Evolutionary conservation across 2,888 invertebrate genomes (phyloP).

Genomic region (Amblyjoppa proteus): DNA sequence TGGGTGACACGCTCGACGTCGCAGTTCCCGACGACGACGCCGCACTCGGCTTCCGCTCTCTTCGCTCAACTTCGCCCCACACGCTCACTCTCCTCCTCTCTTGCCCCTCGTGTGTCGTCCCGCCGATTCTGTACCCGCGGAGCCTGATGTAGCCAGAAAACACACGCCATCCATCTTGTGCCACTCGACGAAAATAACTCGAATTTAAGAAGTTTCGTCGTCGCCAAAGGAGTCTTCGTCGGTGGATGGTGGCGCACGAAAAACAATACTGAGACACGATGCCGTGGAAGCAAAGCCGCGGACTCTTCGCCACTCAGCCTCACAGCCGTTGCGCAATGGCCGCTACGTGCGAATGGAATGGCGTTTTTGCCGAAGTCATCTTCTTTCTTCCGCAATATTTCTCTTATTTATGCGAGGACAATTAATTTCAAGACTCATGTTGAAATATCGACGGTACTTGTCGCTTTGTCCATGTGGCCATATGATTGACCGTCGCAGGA

Average conservation of each 20-base stretch:
- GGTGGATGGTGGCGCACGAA: constrained; percentile 72
- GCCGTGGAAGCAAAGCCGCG: constrained; percentile 44
- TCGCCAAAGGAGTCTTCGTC: constrained; percentile 66
- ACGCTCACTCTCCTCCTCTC: constrained; percentile 51
- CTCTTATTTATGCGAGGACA: background rate
- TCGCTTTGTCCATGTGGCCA: too few relatives aligned
- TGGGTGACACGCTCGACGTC: constrained; percentile 69
- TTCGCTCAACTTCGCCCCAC: constrained; percentile 24
- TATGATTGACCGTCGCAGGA: too few relatives aligned
- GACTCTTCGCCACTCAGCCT: constrained; percentile 22
- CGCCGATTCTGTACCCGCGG: constrained; percentile 59
- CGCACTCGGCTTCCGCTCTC: constrained; percentile 71
- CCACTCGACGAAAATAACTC: constrained; percentile 82
- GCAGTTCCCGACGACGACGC: constrained; percentile 60
- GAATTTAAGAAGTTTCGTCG: constrained; percentile 81
- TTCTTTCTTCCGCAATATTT: background rate
- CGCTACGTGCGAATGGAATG: constrained; percentile 30
- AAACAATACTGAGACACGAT: constrained; percentile 78
- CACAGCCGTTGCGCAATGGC: constrained; percentile 60
- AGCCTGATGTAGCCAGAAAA: constrained; percentile 74
- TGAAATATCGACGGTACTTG: background rate
- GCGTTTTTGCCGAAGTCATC: constrained; percentile 16
- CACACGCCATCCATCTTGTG: constrained; percentile 82
- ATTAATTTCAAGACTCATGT: background rate
- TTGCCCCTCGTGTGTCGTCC: constrained; percentile 28